phyloP scores from a whole-genome alignment of 2,888 invertebrate genomes.

The Oasisia sp. region DNA sequence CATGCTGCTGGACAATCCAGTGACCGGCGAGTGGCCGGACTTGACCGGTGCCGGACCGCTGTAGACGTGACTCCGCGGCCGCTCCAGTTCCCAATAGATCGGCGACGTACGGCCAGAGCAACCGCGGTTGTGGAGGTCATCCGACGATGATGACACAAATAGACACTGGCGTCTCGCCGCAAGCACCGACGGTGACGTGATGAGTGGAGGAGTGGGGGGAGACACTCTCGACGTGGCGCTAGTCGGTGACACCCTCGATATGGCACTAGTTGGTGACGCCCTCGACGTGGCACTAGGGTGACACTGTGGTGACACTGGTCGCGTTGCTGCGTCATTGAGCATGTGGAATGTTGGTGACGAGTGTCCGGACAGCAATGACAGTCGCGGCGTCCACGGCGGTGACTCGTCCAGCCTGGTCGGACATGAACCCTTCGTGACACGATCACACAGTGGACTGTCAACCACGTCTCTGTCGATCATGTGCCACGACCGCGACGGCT shows the following conservation, averaged over 20 bases:
- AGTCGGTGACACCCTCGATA: neutral
- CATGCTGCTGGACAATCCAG: neutral
- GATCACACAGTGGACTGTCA: neutral
- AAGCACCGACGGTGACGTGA: neutral
- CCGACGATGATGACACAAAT: neutral
- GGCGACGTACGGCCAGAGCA: neutral
- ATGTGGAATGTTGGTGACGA: neutral
- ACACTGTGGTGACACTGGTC: neutral
- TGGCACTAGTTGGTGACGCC: too few relatives aligned
- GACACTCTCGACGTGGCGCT: neutral
- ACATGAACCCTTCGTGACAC: neutral
- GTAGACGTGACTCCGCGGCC: neutral
- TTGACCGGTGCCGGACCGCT: neutral
- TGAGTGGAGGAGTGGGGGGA: neutral
- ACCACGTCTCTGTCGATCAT: neutral
- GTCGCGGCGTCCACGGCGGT: neutral
- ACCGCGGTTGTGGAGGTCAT: neutral
- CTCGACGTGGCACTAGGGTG: neutral
- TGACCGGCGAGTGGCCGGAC: neutral
- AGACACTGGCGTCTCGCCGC: neutral
- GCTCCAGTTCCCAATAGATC: slow-evolving; percentile 28
- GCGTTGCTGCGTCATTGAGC: slow-evolving; percentile 23
- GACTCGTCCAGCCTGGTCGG: neutral
- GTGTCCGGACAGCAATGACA: neutral
- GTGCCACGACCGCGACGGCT: neutral